Conservation (phyloP, 1,140 invertebrate genomes). For the Solenopsis invicta region DNA sequence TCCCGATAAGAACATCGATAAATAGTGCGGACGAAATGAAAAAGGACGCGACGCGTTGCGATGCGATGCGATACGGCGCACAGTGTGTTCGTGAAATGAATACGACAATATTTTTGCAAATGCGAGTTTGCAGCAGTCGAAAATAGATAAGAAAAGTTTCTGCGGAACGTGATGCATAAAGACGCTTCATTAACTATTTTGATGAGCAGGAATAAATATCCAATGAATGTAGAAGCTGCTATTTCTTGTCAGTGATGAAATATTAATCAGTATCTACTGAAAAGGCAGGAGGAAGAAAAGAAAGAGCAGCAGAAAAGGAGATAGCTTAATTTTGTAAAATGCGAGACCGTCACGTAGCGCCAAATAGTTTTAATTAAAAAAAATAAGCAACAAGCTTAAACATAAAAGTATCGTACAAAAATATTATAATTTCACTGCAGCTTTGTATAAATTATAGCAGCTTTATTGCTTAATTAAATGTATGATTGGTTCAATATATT, state of each 20-base stretch:
- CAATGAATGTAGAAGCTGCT: constrained; percentile 14
- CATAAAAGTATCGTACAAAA: background rate
- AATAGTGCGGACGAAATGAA: constrained; percentile 31
- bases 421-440: constrained; percentile 9
- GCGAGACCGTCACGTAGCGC: background rate
- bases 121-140: background rate
- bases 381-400: background rate
- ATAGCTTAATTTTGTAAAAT: constrained; percentile 13
- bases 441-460: background rate
- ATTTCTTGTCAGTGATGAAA: constrained; percentile 35
- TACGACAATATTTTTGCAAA: background rate
- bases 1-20: constrained; percentile 41
- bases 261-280: constrained; percentile 23
- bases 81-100: constrained; percentile 15
- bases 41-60: background rate
- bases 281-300: background rate
- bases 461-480: constrained; percentile 19
- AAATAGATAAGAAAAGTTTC: constrained; percentile 26
- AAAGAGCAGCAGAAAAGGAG: background rate
- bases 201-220: constrained; percentile 25
- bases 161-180: constrained; percentile 17
- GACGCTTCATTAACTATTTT: constrained; percentile 14
- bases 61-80: background rate
- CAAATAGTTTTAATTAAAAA: constrained; percentile 13
- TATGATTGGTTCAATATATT: background rate